Conservation (phyloP, 2,888 invertebrate genomes). For the Netelia virgata region DNA sequence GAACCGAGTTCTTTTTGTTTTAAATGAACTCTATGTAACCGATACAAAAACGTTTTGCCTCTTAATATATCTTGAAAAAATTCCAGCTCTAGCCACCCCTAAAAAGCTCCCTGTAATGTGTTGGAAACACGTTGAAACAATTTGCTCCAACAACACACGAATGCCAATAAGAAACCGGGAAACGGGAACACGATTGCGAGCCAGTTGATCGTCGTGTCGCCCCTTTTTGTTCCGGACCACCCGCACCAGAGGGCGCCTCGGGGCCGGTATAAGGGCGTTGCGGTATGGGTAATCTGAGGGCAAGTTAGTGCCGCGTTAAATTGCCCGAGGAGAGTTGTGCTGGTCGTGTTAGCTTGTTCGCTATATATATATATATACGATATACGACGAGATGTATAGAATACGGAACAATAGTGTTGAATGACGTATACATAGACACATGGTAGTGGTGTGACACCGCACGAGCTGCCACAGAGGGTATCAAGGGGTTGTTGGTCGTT, state of each 20-base stretch:
- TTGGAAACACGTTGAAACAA: constrained; percentile 31
- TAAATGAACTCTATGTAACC: no score
- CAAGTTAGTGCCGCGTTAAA: constrained; percentile 81
- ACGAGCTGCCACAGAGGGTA: constrained; percentile 47
- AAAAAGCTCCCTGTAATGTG: neutral
- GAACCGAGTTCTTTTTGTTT: no score
- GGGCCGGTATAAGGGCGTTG: constrained; percentile 68
- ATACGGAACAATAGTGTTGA: constrained; percentile 31
- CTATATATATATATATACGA: constrained; percentile 38
- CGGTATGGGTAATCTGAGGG: constrained; percentile 79
- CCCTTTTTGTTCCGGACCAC: constrained; percentile 62
- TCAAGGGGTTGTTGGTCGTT: constrained; percentile 60
- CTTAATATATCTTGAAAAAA: no score
- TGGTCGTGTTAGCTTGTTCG: constrained; percentile 58
- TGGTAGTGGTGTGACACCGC: constrained; percentile 52
- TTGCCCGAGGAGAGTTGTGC: constrained; percentile 80
- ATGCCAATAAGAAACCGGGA: constrained; percentile 7
- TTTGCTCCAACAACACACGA: constrained; percentile 16
- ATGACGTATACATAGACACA: constrained; percentile 2
- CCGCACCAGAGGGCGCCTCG: constrained; percentile 59
- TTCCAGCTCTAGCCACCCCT: no score
- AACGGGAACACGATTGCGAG: neutral
- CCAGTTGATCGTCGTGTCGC: constrained; percentile 50
- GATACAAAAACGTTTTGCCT: no score
- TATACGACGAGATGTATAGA: constrained; percentile 17